Evolutionary conservation across 2,113 vertebrate species (phyloP).

Genomic region (Percopsis transmontana): DNA sequence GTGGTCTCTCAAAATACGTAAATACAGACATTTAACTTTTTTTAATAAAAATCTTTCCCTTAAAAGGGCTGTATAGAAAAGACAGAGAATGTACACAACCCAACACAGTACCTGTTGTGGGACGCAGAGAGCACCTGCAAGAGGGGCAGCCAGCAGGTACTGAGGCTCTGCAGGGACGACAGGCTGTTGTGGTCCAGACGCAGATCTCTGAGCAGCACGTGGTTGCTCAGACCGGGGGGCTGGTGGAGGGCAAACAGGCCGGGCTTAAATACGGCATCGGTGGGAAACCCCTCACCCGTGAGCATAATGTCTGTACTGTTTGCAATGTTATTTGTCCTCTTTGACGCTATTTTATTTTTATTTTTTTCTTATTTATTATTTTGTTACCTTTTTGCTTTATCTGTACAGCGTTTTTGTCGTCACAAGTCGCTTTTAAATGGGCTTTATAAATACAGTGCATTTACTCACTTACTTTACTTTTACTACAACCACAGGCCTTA

Average conservation of each 20-base stretch:
- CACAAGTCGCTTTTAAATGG: no score
- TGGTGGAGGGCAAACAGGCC: conserved; percentile 41
- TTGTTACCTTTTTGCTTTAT: no score
- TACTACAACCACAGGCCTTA: background rate
- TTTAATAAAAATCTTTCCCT: no score
- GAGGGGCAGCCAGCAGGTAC: conserved; percentile 87
- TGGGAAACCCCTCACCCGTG: no score
- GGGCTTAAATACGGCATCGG: background rate
- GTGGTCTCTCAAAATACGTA: no score
- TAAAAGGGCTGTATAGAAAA: background rate
- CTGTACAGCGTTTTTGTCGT: no score
- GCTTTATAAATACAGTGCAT: no score
- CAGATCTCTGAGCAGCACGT: conserved; percentile 89
- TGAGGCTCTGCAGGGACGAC: conserved; percentile 74
- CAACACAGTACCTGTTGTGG: conserved; percentile 84
- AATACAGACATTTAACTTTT: background rate
- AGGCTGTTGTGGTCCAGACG: conserved; percentile 90
- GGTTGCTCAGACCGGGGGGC: conserved; percentile 85
- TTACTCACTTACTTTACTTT: no score
- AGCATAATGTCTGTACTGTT: background rate
- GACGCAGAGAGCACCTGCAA: conserved; percentile 80
- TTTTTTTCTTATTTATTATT: no score
- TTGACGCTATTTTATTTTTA: no score
- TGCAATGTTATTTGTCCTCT: background rate
- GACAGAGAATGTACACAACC: background rate